Evolutionary conservation across 2,113 vertebrate genomes (phyloP), one percentile per base, ranked within the genome.

Genomic region (Chrysochloris asiatica): DNA sequence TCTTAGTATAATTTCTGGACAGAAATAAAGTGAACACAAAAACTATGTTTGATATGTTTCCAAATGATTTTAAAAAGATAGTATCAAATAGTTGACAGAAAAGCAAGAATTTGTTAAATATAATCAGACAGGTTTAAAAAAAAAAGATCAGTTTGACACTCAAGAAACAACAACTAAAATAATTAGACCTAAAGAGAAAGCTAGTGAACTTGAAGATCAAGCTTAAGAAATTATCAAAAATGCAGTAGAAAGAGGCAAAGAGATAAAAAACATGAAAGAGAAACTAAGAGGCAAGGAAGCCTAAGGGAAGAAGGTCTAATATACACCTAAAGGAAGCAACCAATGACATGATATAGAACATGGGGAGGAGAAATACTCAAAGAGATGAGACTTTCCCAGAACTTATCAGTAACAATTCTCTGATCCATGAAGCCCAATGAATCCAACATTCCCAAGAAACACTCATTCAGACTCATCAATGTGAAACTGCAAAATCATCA

Each of bases 101-200:
- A 69, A 52, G n/a, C n/a, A 86, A 83, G 3, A 91, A 19, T n/a
- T 19, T 38, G 52, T 81, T 59, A 59, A 78, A 72, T 72, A 65
- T 50, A 93, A 76, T 63, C 12, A 81, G 36, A 17, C 11, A 61
- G n/a, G 41, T 67, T 87, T 72, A 79, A 13, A 79, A 73, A 38
- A 52, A 45, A 80, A 92, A 47, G 17, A 10, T 76, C 50, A 59
- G 2, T 75, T 78, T 92, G 17, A 91, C 86, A 78, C 28, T 54
- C 52, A n/a, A 88, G 43, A 91, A 92, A 73, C 24, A 28, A 76
- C 85, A 83, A 22, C 45, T 83, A 36, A 96, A 79, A 12, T 78
- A 88, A 78, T 43, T 75, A 83, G 80, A 88, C 33, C 63, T 63
- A 28, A 45, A 79, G 22, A 48, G n/a, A 83, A 91, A 76, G 45